Percentiles rank a stretch among this genome's conserved stretches.
Conservation (phyloP, 53 echinoderm and acorn worm genomes). For the Apostichopus leukothele region DNA sequence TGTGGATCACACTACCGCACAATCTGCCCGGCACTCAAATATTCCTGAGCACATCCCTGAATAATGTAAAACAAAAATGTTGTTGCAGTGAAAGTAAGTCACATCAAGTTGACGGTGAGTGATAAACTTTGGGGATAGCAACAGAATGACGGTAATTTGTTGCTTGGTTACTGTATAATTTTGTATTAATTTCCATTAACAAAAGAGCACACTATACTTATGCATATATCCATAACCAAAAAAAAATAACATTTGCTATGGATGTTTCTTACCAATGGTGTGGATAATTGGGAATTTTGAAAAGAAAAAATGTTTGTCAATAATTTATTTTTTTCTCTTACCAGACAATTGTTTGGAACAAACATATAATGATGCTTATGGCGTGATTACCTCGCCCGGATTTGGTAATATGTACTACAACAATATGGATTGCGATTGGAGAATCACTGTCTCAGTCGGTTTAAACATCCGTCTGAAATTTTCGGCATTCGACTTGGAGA, state of each 20-base stretch:
- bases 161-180: too few species aligned
- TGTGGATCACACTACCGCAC: too few species aligned
- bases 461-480: constrained; percentile 66
- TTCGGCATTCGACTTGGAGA: constrained; percentile 69
- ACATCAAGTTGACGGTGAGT: too few species aligned
- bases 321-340: not conserved
- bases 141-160: too few species aligned
- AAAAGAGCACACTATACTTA: too few species aligned
- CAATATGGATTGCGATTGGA: constrained; percentile 73
- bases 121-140: too few species aligned
- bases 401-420: constrained; percentile 71
- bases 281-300: not conserved
- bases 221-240: too few species aligned
- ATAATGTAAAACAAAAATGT: too few species aligned
- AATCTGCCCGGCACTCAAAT: too few species aligned
- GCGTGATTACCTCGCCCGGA: constrained; percentile 69
- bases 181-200: too few species aligned
- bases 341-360: constrained; percentile 68
- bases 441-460: constrained; percentile 56
- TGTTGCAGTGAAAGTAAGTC: too few species aligned
- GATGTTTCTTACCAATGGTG: not conserved
- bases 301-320: not conserved
- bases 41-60: too few species aligned
- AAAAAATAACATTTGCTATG: not conserved
- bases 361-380: constrained; percentile 49